Evolutionary conservation across 2,797 vertebrate species (phyloP), one percentile per base, ranked within the genome.

Genomic region (Hozukius guyotensis): DNA sequence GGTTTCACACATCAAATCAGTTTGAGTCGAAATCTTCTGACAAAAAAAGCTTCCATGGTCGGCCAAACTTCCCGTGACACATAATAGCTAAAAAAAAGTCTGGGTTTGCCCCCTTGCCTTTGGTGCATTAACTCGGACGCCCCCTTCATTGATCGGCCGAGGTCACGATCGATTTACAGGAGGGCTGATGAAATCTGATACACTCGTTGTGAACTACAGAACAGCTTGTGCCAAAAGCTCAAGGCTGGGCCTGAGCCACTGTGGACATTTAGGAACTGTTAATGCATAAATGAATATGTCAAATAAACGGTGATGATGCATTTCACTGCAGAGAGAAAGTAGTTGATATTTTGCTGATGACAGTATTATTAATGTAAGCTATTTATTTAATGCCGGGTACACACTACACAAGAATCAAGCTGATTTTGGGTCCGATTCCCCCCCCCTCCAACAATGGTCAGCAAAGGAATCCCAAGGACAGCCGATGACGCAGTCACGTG

Each of bases 91-190:
- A 70, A 52, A 77, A 14, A 83, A 75, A 68, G 57, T 66, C 12
- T 0, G 2, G 38, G 53, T 71, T 80, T 60, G 81, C 77, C 77
- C 76, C 76, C 63, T 72, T 80, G 71, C 52, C 82, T 88, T 81
- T 72, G 75, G 75, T 76, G 81, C 83, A 90, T 92, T 93, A 91
- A 87, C 89, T 88, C 78, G 9, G 49, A 71, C 84, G 79, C 70
- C 84, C 68, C 67, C 42, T 75, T 52, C 82, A 91, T 89, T 70
- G 87, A 90, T 88, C 63, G 70, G 65, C 81, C 9, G 4, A 76
- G 77, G 87, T 62, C 80, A 64, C 89, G 91, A 93, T 91, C 93
- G 94, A 93, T 94, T 93, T 89, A 92, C 91, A 87, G 88, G 86
- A 77, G 25, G 64, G 81, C 76, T 85, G 83, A 89, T 92, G 89